Base-by-base conservation (phyloP, 2,797 vertebrate genomes). In the Pseudochirops cupreus region DNA sequence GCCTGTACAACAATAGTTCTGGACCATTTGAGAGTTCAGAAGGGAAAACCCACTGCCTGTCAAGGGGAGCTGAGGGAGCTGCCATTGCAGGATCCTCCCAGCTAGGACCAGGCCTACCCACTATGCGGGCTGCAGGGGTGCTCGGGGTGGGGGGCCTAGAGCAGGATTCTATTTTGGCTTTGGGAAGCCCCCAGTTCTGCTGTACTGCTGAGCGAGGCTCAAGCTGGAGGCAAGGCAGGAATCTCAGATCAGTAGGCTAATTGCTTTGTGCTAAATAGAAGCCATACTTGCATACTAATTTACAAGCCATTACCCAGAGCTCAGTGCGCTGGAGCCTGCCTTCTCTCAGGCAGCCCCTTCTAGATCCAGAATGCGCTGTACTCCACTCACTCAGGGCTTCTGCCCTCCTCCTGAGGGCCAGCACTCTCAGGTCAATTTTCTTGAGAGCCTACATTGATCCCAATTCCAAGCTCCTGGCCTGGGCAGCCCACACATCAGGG, bases 241-340 rank as follows among this genome's bases (percentile, higher is more conserved):
- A 31, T 26, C 31, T 11, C 56, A 4, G 56, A 89, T 59, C 91
- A 16, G 89, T 24, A 14, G 93, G 24, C 92, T 57, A 53, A 53
- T 6, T 93, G 55, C 91, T 33, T n/a, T 0, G 54, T 1, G 87
- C 14, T 0, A 0, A 0, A 5, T 1, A 5, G 0, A 13, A 0
- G 59, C 1, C 1, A 28, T 58, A 50, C 5, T 90, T 50, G 74
- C 7, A 10, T 18, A 1, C 0, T 4, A 82, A 13, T 0, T 0
- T 52, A 4, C 74, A 87, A 0, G 0, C 54, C 52, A 1, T 1
- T 13, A 56, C 57, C 59, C 89, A 26, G 1, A 28, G 31, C 5
- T 16, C 6, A 6, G 0, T 9, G 24, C 0, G 29, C 90, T 0
- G 3, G 3, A 18, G 91, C 53, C 91, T 0, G 58, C 26, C 0